phyloP scores from a whole-genome alignment of 1,140 invertebrate species.

The Ostrea edulis region DNA sequence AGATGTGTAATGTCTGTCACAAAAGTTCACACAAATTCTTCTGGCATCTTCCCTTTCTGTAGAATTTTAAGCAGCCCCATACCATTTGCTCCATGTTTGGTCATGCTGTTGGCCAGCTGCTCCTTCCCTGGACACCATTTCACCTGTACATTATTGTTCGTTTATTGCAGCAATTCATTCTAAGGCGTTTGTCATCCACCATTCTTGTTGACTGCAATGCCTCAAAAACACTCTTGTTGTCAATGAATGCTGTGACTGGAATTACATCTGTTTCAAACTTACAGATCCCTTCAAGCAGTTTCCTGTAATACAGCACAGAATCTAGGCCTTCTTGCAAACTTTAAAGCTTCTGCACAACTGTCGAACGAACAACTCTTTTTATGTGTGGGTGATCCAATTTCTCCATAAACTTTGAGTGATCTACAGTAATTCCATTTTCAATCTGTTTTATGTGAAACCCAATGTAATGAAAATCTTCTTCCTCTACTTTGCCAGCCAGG shows the following conservation, averaged over 20 bases:
- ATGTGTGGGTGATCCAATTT: constrained; percentile 38
- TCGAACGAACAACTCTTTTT: no score
- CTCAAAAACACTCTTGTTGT: no score
- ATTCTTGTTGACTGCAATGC: no score
- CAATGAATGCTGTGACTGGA: no score
- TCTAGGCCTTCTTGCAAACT: no score
- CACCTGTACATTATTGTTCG: neutral
- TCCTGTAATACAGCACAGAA: no score
- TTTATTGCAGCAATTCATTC: no score
- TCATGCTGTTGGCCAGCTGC: constrained; percentile 14
- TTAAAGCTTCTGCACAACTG: no score
- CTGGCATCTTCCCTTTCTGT: neutral
- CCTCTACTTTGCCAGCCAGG: constrained; percentile 56
- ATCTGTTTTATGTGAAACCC: constrained; percentile 52
- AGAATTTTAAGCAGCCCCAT: neutral
- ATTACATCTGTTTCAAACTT: no score
- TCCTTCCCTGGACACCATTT: constrained; percentile 52
- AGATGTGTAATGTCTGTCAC: neutral
- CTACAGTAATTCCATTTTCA: constrained; percentile 49
- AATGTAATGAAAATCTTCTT: constrained; percentile 52
- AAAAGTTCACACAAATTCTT: neutral
- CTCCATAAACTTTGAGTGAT: constrained; percentile 54
- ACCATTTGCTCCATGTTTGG: neutral
- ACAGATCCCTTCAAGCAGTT: no score
- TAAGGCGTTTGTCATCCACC: no score